These are phyloP conservation scores for Labrus mixtus DNA, from an alignment of 2,113 vertebrate species.

Conservation along the genomic window DNA sequence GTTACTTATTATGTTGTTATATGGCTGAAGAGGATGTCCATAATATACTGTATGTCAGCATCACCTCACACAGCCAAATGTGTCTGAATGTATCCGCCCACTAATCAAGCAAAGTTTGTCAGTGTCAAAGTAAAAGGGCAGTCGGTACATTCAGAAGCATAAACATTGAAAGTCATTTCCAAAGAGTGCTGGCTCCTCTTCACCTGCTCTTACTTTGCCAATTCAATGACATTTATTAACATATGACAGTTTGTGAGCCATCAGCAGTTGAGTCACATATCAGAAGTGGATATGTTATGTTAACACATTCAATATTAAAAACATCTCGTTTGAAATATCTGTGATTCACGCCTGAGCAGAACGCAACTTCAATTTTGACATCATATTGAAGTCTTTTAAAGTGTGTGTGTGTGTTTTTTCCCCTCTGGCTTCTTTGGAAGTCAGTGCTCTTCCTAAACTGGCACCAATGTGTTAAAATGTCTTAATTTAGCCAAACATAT, in stretches of 20 bases:
- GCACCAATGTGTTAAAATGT: conserved; percentile 17
- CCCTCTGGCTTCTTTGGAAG: background rate
- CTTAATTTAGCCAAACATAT: conserved; percentile 64
- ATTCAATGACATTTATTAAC: conserved; percentile 13
- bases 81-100: background rate
- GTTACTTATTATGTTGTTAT: background rate
- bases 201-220: background rate
- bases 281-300: conserved; percentile 36
- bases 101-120: background rate
- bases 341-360: conserved; percentile 37
- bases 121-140: background rate
- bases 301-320: conserved; percentile 21
- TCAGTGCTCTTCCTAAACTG: conserved; percentile 14
- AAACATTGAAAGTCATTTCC: conserved; percentile 3
- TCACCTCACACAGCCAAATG: background rate
- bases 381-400: background rate
- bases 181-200: background rate
- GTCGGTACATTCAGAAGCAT: background rate
- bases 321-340: conserved; percentile 24
- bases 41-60: background rate
- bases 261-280: conserved; percentile 50
- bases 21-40: background rate
- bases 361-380: background rate
- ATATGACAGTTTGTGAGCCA: conserved; percentile 8
- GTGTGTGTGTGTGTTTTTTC: background rate